These are phyloP conservation scores for Drosophila anomelani DNA, from an alignment of 2,888 invertebrate species.

Conservation along the genomic window DNA sequence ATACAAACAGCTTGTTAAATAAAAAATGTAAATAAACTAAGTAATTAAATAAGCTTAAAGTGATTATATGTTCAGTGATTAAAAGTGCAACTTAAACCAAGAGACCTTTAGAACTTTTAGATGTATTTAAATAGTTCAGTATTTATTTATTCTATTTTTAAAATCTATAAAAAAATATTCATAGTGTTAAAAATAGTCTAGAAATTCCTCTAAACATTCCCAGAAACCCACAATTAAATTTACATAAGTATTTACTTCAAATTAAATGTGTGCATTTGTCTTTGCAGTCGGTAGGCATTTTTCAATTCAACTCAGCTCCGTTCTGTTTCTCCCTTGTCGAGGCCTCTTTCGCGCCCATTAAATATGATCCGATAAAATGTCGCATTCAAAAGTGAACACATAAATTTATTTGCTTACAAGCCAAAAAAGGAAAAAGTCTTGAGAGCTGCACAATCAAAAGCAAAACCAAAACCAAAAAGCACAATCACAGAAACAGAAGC, in stretches of 20 bases:
- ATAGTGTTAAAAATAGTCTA: neutral
- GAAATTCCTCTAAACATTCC: neutral
- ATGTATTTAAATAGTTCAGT: neutral
- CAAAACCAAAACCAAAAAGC: slow-evolving; percentile 15
- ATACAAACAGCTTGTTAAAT: neutral
- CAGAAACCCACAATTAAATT: slow-evolving; percentile 6
- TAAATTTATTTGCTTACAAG: slow-evolving; percentile 51
- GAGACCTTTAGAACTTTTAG: too few relatives aligned
- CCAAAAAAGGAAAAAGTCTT: slow-evolving; percentile 30
- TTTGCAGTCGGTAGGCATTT: slow-evolving; percentile 8
- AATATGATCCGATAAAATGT: slow-evolving; percentile 53
- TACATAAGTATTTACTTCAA: slow-evolving; percentile 9
- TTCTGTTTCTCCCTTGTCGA: slow-evolving; percentile 6
- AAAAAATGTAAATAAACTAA: slow-evolving; percentile 3
- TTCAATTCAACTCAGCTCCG: neutral
- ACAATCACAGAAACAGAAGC: slow-evolving; percentile 18
- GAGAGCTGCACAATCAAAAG: slow-evolving; percentile 26
- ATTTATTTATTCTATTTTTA: too few relatives aligned
- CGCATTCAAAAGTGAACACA: slow-evolving; percentile 48
- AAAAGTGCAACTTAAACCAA: neutral
- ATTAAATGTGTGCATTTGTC: slow-evolving; percentile 32
- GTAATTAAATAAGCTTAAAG: neutral
- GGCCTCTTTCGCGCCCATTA: slow-evolving; percentile 32
- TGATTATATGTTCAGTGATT: neutral
- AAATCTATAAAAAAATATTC: slow-evolving; percentile 31